Base-by-base conservation (phyloP, 1,140 invertebrate genomes). In the Pseudomyrmex cubaensis region DNA sequence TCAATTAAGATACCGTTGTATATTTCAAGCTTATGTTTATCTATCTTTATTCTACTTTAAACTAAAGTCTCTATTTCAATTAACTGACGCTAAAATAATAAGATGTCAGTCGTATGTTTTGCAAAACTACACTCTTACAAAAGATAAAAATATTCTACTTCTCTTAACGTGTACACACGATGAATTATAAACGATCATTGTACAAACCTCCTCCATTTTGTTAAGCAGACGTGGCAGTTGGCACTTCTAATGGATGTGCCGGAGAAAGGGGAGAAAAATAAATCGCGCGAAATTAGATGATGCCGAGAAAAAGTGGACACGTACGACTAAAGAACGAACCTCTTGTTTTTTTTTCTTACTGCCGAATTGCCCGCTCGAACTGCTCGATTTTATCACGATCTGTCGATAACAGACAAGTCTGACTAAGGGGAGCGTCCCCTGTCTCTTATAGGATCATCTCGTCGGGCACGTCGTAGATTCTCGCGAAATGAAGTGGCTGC, bases 301-400 rank as follows among this genome's bases (percentile, higher is more conserved):
- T 73, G 48, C 48, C 59, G 44, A 25, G 35, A 22, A 63, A 57
- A 50, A 50, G 44, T 54, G 52, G 57, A 50, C 62, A 83, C 50
- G 54, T 64, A 67, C 22, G 52, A 67, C 63, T 52, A 57, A 73
- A 17, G 57, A 20, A 82, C 70, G 69, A 56, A 22, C 25, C 44
- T 22, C 25, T 59, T 35, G 5, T 35, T 35, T 35, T 35, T 35
- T 35, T 35, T 86, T 85, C 82, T 83, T 85, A 25, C 56, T 12
- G 44, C 4, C 61, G 46, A 66, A 87, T 75, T 25, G 66, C 35
- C 1, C 57, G 78, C 25, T 12, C 63, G 17, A 88, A 86, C 74
- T 73, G 77, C 77, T 56, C 62, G 52, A 84, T 88, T 89, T 86
- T 88, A 85, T 88, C 87, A 88, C 84, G 84, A 59, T 89, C 87